phyloP scores from a whole-genome alignment of 2,797 vertebrate genomes.

The Hemibagrus guttatus region DNA sequence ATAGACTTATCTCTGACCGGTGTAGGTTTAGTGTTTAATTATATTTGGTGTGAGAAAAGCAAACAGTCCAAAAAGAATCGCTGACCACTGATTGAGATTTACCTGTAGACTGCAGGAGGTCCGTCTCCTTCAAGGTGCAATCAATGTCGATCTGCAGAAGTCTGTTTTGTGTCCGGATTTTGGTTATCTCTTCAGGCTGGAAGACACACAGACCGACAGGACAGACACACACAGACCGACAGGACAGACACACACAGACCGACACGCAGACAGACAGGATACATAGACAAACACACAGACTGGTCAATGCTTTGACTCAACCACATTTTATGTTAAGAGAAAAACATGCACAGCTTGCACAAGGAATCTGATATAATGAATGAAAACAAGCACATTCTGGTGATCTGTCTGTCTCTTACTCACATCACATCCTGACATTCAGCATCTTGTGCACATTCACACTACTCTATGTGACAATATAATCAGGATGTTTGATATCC shows the following conservation, averaged over 20 bases:
- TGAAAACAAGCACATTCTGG: not conserved
- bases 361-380: not conserved
- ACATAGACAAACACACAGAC: not conserved
- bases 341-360: not conserved
- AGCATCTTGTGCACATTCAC: not conserved
- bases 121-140: slow-evolving; percentile 97
- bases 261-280: not conserved
- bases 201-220: slow-evolving; percentile 32
- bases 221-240: not conserved
- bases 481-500: not conserved
- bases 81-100: slow-evolving; percentile 51
- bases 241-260: slow-evolving; percentile 15
- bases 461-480: not conserved
- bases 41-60: too few species aligned
- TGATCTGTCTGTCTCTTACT: not conserved
- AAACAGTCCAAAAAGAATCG: not conserved
- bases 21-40: too few species aligned
- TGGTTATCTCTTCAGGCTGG: slow-evolving; percentile 98
- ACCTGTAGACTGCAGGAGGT: slow-evolving; percentile 96
- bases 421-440: not conserved
- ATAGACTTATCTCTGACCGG: too few species aligned
- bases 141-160: slow-evolving; percentile 99
- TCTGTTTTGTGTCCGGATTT: slow-evolving; percentile 92
- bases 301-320: not conserved
- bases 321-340: not conserved